Evolutionary conservation across 2,888 invertebrate species (phyloP).

Genomic region (Dasypogon diadema): DNA sequence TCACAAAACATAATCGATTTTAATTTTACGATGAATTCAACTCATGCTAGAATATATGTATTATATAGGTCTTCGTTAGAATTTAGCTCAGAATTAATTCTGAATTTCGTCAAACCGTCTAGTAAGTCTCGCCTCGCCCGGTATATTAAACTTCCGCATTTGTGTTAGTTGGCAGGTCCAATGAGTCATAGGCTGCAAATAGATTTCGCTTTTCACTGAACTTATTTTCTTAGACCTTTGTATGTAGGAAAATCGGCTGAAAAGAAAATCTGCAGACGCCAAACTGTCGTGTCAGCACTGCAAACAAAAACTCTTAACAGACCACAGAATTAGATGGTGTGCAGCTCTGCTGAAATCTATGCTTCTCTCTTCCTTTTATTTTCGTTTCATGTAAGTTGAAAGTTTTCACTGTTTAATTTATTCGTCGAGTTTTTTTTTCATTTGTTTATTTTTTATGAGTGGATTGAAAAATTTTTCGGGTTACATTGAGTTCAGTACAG

Average conservation of each 20-base stretch:
- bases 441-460: background rate
- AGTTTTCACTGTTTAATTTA: background rate
- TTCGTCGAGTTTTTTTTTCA: no score
- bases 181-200: slow-evolving; percentile 48
- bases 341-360: slow-evolving; percentile 7
- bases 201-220: slow-evolving; percentile 39
- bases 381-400: background rate
- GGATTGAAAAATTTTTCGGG: no score
- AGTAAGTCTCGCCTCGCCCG: slow-evolving; percentile 40
- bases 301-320: slow-evolving; percentile 43
- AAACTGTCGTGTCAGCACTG: slow-evolving; percentile 33
- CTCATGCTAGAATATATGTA: slow-evolving; percentile 7
- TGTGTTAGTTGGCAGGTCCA: slow-evolving; percentile 33
- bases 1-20: slow-evolving; percentile 16
- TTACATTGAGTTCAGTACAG: no score
- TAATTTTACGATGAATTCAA: background rate
- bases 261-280: slow-evolving; percentile 32
- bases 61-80: background rate
- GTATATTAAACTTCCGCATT: slow-evolving; percentile 47
- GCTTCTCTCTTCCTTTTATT: background rate
- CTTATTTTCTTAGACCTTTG: slow-evolving; percentile 41
- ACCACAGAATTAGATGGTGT: slow-evolving; percentile 20
- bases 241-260: slow-evolving; percentile 28
- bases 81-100: slow-evolving; percentile 42
- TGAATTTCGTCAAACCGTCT: slow-evolving; percentile 51